Base-by-base conservation (phyloP, 2,888 invertebrate genomes). In the Cosmia pyralina region DNA sequence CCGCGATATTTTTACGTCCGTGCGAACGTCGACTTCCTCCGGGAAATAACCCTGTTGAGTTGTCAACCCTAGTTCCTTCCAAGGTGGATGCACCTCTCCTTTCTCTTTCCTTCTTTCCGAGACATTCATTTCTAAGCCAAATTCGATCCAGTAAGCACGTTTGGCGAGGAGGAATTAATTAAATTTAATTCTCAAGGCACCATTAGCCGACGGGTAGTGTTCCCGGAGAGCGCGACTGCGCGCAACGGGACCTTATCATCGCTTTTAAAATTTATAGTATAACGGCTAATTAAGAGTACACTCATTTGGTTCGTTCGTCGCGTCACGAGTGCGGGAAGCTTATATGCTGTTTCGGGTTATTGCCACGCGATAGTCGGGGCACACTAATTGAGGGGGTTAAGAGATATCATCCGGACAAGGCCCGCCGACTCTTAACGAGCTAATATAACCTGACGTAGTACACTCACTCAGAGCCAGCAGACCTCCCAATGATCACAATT, bases 191-290 rank as follows among this genome's bases (percentile, higher is more conserved):
- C 90, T 89, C 88, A 87, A 91, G 90, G 90, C 78, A 88, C 92
- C 92, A 94, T 94, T 93, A 94, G 89, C 87, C 85, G 87, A 84
- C 81, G 75, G 85, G 85, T 79, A 85, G 87, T 87, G 87, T 85
- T 87, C 85, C 84, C 75, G 82, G 82, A 81, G 84, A 83, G 83
- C 72, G 88, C 59, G 70, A 82, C 88, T 81, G 84, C 75, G 88
- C 44, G 66, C 82, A 89, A 94, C 95, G 94, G 95, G 92, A 94
- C 93, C 93, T 94, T 95, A 94, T 94, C 94, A 92, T 90, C 84
- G 93, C 90, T 91, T 92, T 93, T 93, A 92, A 94, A 95, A 94
- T 95, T 93, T 95, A 94, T 95, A 92, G 93, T 92, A 92, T 93
- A 93, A 92, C 93, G 92, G 91, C 93, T 95, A 95, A 95, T 95